Base-by-base conservation (phyloP, 2,888 invertebrate genomes). In the Papilio protenor region DNA sequence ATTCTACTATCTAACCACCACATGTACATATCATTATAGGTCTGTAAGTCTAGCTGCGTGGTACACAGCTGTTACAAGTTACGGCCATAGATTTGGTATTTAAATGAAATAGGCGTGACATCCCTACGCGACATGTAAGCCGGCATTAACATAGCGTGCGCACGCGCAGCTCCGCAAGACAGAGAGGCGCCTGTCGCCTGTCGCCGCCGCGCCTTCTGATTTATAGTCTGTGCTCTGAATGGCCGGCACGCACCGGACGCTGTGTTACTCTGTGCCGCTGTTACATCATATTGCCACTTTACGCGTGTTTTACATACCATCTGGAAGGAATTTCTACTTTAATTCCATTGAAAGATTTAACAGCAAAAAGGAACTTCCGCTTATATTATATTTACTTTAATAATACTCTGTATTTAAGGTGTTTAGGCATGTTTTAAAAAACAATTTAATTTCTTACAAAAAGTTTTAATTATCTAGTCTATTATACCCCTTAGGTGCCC, bases 101-200 rank as follows among this genome's bases (percentile, higher is more conserved):
- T 69, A 69, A 40, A 69, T 69, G 33, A 66, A n/a, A 66, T 40
- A 66, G 66, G 66, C 40, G 21, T 57, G 76, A 27, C 76, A 78
- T 40, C 78, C 78, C 78, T 78, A 33, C 59, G 73, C 21, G 47
- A 70, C 40, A 71, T 77, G 59, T 75, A 49, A 75, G 79, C 74
- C 81, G 80, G 79, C 82, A 82, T 82, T 82, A 81, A 80, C 82
- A 82, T 81, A 81, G 79, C 77, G 73, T 72, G 74, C 76, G 73
- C 72, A 77, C 66, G 73, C 47, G 79, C 71, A 71, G 45, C 75
- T 55, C 55, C 81, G 83, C 90, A 89, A 91, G 92, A 91, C 92
- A 80, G 88, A 85, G 86, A 85, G 92, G 91, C 90, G 90, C 90
- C 90, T 80, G 83, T 83, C 82, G 66, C 77, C 77, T 81, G 82